These are phyloP conservation scores for Apamea sordens DNA, from an alignment of 2,888 invertebrate species.

Conservation along the genomic window DNA sequence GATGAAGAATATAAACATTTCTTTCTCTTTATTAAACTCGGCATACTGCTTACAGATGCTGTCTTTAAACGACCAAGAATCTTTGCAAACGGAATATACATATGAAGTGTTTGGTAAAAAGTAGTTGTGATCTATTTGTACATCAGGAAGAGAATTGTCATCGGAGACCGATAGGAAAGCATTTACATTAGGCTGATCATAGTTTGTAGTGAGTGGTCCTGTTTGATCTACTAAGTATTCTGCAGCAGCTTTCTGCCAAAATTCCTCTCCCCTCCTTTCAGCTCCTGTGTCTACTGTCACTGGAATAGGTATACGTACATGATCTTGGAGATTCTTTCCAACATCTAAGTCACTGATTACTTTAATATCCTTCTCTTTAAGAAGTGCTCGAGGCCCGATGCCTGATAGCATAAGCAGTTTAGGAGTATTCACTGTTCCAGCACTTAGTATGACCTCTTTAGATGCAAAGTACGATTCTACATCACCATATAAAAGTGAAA, in stretches of 20 bases:
- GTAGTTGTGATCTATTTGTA: slow-evolving; percentile 87
- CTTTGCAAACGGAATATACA: slow-evolving; percentile 78
- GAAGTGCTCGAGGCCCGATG: slow-evolving; percentile 79
- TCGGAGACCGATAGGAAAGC: slow-evolving; percentile 82
- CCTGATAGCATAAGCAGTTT: slow-evolving; percentile 83
- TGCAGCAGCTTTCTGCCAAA: slow-evolving; percentile 81
- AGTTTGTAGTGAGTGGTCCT: slow-evolving; percentile 84
- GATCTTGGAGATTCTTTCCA: slow-evolving; percentile 87
- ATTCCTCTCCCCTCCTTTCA: slow-evolving; percentile 74
- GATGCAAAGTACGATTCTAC: slow-evolving; percentile 74
- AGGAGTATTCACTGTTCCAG: slow-evolving; percentile 83
- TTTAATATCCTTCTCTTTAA: slow-evolving; percentile 77
- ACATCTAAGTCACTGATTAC: slow-evolving; percentile 80
- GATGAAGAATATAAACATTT: slow-evolving; percentile 83
- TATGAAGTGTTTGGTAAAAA: slow-evolving; percentile 83
- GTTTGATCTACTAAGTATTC: slow-evolving; percentile 83
- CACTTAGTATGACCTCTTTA: slow-evolving; percentile 84
- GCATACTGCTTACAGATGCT: slow-evolving; percentile 82
- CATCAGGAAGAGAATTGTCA: slow-evolving; percentile 80
- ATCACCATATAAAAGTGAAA: slow-evolving; percentile 74
- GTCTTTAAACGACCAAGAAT: slow-evolving; percentile 78
- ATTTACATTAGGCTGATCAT: slow-evolving; percentile 85
- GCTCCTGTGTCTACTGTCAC: slow-evolving; percentile 82
- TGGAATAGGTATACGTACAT: slow-evolving; percentile 85
- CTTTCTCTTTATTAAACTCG: slow-evolving; percentile 80